These are phyloP conservation scores for Peromyscus maniculatus DNA, from an alignment of 2,113 vertebrate species.

Conservation along the genomic window DNA sequence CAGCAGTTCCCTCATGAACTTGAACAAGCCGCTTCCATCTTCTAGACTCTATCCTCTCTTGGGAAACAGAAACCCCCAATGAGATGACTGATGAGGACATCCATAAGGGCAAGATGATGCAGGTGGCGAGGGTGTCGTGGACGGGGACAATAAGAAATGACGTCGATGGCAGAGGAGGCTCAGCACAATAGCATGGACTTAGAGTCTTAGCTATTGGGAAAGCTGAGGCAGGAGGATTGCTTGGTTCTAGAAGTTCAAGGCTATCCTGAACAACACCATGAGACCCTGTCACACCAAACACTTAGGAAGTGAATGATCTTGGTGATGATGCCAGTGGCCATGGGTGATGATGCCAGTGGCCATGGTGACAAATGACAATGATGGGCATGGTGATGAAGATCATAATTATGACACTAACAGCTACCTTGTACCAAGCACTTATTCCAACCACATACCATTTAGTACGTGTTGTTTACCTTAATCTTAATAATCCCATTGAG, in stretches of 20 bases:
- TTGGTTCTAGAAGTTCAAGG: neutral
- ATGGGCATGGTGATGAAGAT: accelerated
- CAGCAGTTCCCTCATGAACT: neutral
- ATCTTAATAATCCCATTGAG: neutral
- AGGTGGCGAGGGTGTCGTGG: accelerated
- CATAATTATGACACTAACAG: neutral
- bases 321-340: too few relatives aligned
- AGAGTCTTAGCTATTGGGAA: neutral
- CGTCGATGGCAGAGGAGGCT: neutral
- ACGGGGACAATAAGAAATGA: accelerated
- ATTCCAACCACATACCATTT: neutral
- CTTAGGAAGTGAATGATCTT: neutral
- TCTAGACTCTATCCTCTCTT: neutral
- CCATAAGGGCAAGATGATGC: neutral
- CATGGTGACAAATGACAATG: neutral
- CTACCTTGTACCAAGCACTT: neutral
- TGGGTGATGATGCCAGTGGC: neutral
- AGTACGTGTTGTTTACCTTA: neutral
- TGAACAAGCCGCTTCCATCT: neutral
- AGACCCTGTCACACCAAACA: neutral
- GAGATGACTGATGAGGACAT: neutral
- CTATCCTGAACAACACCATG: neutral
- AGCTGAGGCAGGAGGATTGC: neutral
- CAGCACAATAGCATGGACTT: neutral
- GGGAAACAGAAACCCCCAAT: neutral